phyloP scores from a whole-genome alignment of 1,140 invertebrate genomes.

The Drosophila baimaii region DNA sequence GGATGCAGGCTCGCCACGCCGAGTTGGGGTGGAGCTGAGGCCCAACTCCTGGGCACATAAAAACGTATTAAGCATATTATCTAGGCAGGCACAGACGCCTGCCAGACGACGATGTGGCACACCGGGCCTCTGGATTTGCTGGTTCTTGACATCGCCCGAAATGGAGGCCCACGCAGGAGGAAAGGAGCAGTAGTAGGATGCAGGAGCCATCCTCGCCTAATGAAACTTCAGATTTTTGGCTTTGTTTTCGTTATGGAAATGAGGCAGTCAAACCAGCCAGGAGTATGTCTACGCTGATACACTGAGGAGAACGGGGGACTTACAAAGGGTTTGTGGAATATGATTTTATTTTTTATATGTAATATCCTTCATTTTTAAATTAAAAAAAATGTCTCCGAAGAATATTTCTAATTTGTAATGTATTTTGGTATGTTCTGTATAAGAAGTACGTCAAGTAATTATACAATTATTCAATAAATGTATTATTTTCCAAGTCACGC shows the following conservation, averaged over 20 bases:
- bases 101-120: conserved; percentile 62
- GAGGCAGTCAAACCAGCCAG: conserved; percentile 52
- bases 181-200: not conserved
- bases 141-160: conserved; percentile 67
- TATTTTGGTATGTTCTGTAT: too few species aligned
- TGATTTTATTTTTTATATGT: too few species aligned
- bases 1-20: conserved; percentile 16
- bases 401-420: too few species aligned
- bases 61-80: conserved; percentile 83
- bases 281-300: conserved; percentile 12
- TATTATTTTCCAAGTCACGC: too few species aligned
- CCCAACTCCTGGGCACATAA: conserved; percentile 62
- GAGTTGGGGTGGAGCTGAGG: not conserved
- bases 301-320: not conserved
- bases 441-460: too few species aligned
- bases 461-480: too few species aligned
- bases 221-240: conserved; percentile 79
- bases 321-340: too few species aligned
- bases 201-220: conserved; percentile 54
- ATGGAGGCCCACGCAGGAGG: conserved; percentile 51
- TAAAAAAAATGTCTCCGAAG: too few species aligned
- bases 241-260: conserved; percentile 78
- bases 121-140: conserved; percentile 60
- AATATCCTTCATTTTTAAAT: too few species aligned
- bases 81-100: conserved; percentile 72